These are phyloP conservation scores for Phaonia tiefii DNA, from an alignment of 2,888 invertebrate genomes.

Conservation along the genomic window DNA sequence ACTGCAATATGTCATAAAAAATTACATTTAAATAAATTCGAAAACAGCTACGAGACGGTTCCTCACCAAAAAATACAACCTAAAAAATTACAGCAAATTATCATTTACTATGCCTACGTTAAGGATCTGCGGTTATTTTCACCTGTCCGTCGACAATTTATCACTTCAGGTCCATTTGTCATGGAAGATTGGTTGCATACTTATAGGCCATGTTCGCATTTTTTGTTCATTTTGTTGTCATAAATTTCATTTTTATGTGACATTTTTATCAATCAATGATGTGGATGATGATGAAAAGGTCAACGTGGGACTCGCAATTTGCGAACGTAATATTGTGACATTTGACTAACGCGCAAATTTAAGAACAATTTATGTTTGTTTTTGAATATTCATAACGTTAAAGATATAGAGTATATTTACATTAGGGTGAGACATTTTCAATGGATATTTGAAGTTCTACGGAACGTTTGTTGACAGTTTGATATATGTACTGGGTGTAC, in stretches of 20 bases:
- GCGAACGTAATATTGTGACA: not conserved
- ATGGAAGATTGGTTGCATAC: not conserved
- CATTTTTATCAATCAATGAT: not conserved
- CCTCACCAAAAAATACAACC: no score
- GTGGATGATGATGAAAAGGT: constrained; percentile 20
- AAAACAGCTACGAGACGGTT: no score
- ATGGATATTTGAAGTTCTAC: no score
- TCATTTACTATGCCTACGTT: not conserved
- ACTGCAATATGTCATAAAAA: no score
- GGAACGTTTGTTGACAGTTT: no score
- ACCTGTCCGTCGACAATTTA: not conserved
- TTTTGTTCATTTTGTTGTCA: not conserved
- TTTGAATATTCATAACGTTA: no score
- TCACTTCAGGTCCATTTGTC: not conserved
- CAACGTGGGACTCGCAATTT: not conserved
- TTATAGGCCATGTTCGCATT: not conserved
- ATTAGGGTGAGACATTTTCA: no score
- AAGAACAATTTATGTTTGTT: not conserved
- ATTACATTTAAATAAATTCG: no score
- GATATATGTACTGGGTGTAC: no score
- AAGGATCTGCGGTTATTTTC: not conserved
- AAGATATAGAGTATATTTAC: no score
- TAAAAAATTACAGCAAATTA: no score
- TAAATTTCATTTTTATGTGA: not conserved
- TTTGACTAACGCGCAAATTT: not conserved